Conservation (phyloP, 1,140 invertebrate genomes). For the Littorina saxatilis region DNA sequence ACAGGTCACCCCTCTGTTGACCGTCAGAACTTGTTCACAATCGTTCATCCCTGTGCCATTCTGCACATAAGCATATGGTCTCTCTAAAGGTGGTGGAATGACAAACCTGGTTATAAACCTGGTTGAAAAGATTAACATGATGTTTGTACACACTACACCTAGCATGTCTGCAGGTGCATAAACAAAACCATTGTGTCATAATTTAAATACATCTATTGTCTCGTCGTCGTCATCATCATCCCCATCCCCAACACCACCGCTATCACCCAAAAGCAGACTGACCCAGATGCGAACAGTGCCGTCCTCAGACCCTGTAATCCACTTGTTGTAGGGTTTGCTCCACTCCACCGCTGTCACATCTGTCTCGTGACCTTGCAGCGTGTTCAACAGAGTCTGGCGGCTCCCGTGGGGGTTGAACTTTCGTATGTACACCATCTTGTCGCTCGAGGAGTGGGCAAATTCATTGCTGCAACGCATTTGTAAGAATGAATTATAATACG, state of each 20-base stretch:
- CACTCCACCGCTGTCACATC: constrained; percentile 73
- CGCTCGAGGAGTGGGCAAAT: constrained; percentile 74
- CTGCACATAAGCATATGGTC: not conserved
- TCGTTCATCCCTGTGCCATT: constrained; percentile 64
- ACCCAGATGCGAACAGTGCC: constrained; percentile 75
- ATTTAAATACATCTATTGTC: too few species aligned
- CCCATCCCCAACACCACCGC: not conserved
- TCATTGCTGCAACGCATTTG: constrained; percentile 62
- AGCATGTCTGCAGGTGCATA: too few species aligned
- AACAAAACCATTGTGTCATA: too few species aligned
- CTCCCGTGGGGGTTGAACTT: constrained; percentile 71
- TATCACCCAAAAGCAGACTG: constrained; percentile 5
- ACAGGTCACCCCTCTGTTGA: constrained; percentile 63
- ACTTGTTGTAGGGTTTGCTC: constrained; percentile 67
- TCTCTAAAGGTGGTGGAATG: too few species aligned
- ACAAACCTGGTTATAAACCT: too few species aligned
- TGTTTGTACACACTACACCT: too few species aligned
- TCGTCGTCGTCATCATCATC: not conserved
- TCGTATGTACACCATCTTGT: constrained; percentile 75
- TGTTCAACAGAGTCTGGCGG: constrained; percentile 73
- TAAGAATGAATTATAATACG: too few species aligned
- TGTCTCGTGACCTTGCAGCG: constrained; percentile 72
- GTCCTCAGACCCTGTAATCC: constrained; percentile 75
- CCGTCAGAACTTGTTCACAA: constrained; percentile 70
- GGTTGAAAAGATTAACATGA: too few species aligned